A percentile compares a stretch with the other conserved stretches of the same genome.
phyloP scores from a whole-genome alignment of 2,888 invertebrate species.

The Mimumesa dahlbomi region DNA sequence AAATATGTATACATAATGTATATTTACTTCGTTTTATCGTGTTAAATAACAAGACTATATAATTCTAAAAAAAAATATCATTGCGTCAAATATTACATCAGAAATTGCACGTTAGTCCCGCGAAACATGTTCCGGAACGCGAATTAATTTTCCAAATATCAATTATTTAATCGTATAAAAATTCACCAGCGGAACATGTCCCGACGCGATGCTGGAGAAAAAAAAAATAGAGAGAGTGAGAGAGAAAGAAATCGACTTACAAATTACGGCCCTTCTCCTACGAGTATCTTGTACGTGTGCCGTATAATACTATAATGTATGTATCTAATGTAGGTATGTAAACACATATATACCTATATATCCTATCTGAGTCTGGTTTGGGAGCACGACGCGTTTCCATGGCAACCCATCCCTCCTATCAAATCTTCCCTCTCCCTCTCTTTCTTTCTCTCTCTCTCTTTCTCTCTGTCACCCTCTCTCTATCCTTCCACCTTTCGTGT shows the following conservation, averaged over 20 bases:
- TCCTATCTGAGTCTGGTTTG: conserved; percentile 63
- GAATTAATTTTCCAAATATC: too few relatives aligned
- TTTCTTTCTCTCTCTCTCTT: conserved; percentile 10
- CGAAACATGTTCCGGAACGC: too few relatives aligned
- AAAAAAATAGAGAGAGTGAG: conserved; percentile 39
- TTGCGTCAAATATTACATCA: too few relatives aligned
- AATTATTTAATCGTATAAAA: not conserved
- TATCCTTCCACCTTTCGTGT: not conserved
- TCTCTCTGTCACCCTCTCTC: conserved; percentile 36
- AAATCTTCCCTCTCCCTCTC: conserved; percentile 53
- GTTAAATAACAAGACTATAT: too few relatives aligned
- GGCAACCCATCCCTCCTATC: conserved; percentile 74
- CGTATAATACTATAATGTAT: conserved; percentile 55
- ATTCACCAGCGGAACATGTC: not conserved
- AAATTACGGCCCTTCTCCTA: conserved; percentile 60
- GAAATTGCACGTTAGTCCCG: too few relatives aligned
- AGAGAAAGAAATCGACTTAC: conserved; percentile 62
- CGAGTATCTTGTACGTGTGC: conserved; percentile 56
- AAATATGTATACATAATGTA: too few relatives aligned
- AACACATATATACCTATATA: conserved; percentile 60
- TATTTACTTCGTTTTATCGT: too few relatives aligned
- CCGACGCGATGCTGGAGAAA: not conserved
- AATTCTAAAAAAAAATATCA: too few relatives aligned
- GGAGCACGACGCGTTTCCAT: conserved; percentile 75
- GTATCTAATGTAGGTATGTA: conserved; percentile 58